Base-by-base conservation (phyloP, 2,797 vertebrate genomes). In the Lutjanus argentimaculatus region DNA sequence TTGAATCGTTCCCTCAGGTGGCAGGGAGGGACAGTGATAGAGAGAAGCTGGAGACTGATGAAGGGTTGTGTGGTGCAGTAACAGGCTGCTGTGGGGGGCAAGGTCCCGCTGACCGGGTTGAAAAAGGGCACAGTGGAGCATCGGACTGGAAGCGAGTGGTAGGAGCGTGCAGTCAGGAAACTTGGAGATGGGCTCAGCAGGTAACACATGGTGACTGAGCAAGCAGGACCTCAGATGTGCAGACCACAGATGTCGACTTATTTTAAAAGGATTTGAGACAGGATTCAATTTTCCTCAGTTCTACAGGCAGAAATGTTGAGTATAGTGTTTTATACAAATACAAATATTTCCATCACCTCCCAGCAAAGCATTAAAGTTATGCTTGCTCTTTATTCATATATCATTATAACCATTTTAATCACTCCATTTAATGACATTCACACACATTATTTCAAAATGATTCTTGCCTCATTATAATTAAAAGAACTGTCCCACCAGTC, bases 1-100 rank as follows among this genome's bases (percentile, higher is more conserved):
- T 89, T 84, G 91, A 93, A 88, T 77, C 19, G 17, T 85, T 91
- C 85, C 92, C 85, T 85, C 80, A 59, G 90, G 90, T 90, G 61
- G 76, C 68, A 64, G 70, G 21, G 65, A 67, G 82, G 85, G 87
- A 91, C 89, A 67, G 77, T 80, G 89, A 89, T 80, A 22, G 85
- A 86, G 82, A 83, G 85, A 78, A 86, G 66, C 65, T 58, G 40
- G 72, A 86, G 88, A 81, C 72, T 83, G 85, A 88, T 91, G 80
- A 75, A 73, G 73, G 65, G 62, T 48, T 79, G 74, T 81, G 84
- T 75, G 77, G 57, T 25, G 83, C 62, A 80, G 76, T 86, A 89
- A 84, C 75, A 86, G 83, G 71, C 71, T 84, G 66, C 79, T 69
- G 66, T 71, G 53, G 80, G 76, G 71, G 81, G 57, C 49, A 69